Base-by-base conservation (phyloP, 2,113 vertebrate genomes). In the Apus apus region DNA sequence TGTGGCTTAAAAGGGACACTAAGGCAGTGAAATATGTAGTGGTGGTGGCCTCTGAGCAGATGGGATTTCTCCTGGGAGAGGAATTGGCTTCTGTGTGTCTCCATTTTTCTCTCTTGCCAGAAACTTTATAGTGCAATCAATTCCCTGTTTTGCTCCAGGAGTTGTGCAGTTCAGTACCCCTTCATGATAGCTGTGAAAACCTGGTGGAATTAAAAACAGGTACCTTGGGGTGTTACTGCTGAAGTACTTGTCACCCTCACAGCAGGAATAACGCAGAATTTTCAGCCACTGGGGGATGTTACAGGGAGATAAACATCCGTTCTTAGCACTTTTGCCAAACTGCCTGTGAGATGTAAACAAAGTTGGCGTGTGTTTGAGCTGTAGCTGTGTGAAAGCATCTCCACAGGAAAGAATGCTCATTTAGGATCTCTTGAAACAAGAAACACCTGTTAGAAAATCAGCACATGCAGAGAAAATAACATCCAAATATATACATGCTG, bases 391-490 rank as follows among this genome's bases (percentile, higher is more conserved):
- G 93, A 96, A 87, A 71, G 57, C 88, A 85, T 84, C 88, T 92
- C 94, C 91, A 87, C 95, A 96, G 96, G 96, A 97, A 97, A 93
- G 88, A 68, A 83, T 8, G 72, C 94, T 96, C 91, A n/a, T 97
- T 95, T 96, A 92, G 89, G 91, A 94, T 75, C 91, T 94, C 78
- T 94, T 92, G 92, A 95, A 96, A 96, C 95, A 94, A 97, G 95
- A 97, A 97, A 96, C 97, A 97, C 97, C 96, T 97, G 96, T 90
- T 96, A 79, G 3, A 96, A 95, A 96, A 92, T 95, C 86, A 96
- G 94, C 8, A 27, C 93, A 92, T 16, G 57, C 72, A 62, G 93
- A 79, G 91, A 94, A 83, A 92, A 96, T 93, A 97, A 93, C 92
- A 90, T 96, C 92, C 90, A 93, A 67, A 75, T 93, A 50, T 85